Evolutionary conservation across 2,888 invertebrate species (phyloP).

Genomic region (Tenthredo scrophulariae): DNA sequence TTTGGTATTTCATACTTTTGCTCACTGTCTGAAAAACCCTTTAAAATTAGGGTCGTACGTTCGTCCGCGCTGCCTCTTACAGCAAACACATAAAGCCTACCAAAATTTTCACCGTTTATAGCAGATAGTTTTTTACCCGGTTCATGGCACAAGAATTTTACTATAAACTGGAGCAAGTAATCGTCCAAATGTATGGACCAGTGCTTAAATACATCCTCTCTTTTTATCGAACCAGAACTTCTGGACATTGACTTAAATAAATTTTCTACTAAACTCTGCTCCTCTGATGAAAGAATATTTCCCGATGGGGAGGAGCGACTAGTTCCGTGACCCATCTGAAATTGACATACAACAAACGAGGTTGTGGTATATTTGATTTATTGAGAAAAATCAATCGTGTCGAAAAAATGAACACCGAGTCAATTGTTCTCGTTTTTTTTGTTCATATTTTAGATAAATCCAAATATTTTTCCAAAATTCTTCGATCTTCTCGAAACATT

Average conservation of each 20-base stretch:
- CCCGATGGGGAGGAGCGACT: constrained; percentile 73
- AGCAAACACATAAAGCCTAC: constrained; percentile 73
- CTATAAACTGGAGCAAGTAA: constrained; percentile 72
- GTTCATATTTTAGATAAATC: background rate
- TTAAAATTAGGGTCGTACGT: constrained; percentile 71
- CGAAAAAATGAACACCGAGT: background rate
- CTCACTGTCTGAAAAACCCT: constrained; percentile 73
- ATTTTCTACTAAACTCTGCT: constrained; percentile 74
- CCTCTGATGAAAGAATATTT: constrained; percentile 74
- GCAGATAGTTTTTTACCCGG: constrained; percentile 73
- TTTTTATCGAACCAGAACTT: constrained; percentile 76
- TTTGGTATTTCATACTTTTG: constrained; percentile 71
- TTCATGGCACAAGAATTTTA: constrained; percentile 75
- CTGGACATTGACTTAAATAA: constrained; percentile 76
- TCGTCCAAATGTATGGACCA: constrained; percentile 76
- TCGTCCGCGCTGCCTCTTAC: constrained; percentile 74
- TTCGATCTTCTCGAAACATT: too few species aligned
- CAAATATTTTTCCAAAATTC: background rate
- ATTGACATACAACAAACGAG: background rate
- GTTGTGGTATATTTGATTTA: background rate
- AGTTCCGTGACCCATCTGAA: constrained; percentile 75
- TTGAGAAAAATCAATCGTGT: background rate
- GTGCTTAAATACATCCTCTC: constrained; percentile 76
- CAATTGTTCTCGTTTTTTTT: background rate
- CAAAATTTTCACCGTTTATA: constrained; percentile 75